phyloP scores from a whole-genome alignment of 1,140 invertebrate genomes.

The Pseudomyrmex sp. region DNA sequence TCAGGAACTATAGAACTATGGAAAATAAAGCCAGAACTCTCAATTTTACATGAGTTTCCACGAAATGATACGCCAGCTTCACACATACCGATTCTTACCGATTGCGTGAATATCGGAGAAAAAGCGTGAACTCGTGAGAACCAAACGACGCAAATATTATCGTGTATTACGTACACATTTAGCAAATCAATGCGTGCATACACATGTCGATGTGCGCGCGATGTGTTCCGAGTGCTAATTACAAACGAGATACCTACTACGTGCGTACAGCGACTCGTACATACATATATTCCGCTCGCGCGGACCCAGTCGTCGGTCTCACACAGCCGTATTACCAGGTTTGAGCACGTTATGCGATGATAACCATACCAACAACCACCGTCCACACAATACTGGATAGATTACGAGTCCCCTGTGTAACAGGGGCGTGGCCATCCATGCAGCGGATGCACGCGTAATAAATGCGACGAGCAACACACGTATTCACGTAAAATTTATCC shows the following conservation, averaged over 20 bases:
- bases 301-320: background rate
- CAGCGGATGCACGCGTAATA: conserved; percentile 34
- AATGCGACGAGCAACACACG: background rate
- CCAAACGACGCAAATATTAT: conserved; percentile 47
- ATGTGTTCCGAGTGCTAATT: conserved; percentile 67
- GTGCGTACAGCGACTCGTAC: background rate
- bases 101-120: conserved; percentile 17
- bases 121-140: conserved; percentile 58
- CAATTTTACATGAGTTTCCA: no score
- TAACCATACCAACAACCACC: conserved; percentile 27
- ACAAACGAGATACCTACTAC: conserved; percentile 51
- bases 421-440: conserved; percentile 51
- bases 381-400: conserved; percentile 17
- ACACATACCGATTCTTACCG: background rate
- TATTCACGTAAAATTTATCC: conserved; percentile 35
- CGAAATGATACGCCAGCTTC: no score
- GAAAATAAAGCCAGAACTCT: no score
- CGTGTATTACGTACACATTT: conserved; percentile 34
- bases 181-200: background rate
- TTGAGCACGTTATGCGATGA: conserved; percentile 50
- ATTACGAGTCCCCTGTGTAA: conserved; percentile 60
- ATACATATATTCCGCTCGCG: background rate
- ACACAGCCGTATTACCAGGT: conserved; percentile 14
- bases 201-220: no score
- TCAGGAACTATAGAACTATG: no score